Evolutionary conservation across 2,888 invertebrate species (phyloP).

Genomic region (Nymphalis polychloros): DNA sequence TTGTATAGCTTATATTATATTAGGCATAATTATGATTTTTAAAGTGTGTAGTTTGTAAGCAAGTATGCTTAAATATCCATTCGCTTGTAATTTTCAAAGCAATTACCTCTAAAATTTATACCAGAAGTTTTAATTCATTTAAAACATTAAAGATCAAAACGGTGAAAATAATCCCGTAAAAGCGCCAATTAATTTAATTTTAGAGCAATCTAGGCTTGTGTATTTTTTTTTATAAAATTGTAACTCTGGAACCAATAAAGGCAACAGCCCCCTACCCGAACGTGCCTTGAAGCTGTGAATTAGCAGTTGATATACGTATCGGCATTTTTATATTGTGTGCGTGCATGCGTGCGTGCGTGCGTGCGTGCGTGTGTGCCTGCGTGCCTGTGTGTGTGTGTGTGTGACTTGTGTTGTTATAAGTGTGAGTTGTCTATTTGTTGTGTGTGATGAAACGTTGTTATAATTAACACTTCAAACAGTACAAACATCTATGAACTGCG

Average conservation of each 20-base stretch:
- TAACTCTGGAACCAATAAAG: not conserved
- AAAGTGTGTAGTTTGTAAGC: not conserved
- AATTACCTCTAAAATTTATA: not conserved
- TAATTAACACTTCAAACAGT: too few relatives aligned
- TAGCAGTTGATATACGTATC: not conserved
- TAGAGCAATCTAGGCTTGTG: not conserved
- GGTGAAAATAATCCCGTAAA: conserved; percentile 11
- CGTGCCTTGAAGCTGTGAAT: not conserved
- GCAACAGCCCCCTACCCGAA: not conserved
- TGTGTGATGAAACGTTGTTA: too few relatives aligned
- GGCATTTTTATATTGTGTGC: too few relatives aligned
- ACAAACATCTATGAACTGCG: too few relatives aligned
- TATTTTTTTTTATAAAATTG: conserved; percentile 12
- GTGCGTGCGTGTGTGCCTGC: too few relatives aligned
- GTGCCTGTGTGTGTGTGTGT: too few relatives aligned
- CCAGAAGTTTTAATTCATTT: conserved; percentile 7
- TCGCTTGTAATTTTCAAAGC: not conserved
- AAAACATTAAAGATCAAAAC: conserved; percentile 9
- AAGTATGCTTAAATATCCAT: not conserved
- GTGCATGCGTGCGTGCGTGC: too few relatives aligned
- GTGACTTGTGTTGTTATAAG: too few relatives aligned
- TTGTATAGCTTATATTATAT: too few relatives aligned
- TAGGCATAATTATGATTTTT: not conserved
- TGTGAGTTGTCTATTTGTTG: too few relatives aligned
- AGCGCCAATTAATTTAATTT: conserved; percentile 8